Evolutionary conservation across 2,113 vertebrate species (phyloP).

Genomic region (Ifrita kowaldi): DNA sequence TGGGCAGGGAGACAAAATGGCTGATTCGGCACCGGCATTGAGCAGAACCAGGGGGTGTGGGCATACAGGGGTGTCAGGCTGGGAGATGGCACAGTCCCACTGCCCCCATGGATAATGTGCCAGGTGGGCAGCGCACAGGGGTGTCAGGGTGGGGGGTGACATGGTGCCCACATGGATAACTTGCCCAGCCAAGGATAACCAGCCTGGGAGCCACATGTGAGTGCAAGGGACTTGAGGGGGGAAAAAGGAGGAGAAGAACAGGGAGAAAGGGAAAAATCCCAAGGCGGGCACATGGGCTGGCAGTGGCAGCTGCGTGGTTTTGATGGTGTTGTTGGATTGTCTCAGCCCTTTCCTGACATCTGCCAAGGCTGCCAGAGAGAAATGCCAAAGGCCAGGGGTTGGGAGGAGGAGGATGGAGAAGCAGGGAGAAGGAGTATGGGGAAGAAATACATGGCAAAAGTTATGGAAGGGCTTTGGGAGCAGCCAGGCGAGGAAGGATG

Average conservation of each 20-base stretch:
- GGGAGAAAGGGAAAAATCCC: neutral
- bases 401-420: neutral
- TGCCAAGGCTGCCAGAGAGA: neutral
- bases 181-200: neutral
- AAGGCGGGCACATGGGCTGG: neutral
- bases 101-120: neutral
- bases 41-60: neutral
- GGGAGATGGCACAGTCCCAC: neutral
- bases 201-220: accelerated
- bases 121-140: neutral
- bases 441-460: neutral
- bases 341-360: neutral
- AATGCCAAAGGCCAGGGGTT: neutral
- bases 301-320: neutral
- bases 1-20: slow-evolving; percentile 66
- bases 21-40: neutral
- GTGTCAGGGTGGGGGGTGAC: neutral
- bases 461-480: neutral
- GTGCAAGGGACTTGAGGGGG: neutral
- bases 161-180: neutral
- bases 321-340: neutral
- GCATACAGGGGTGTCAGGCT: accelerated
- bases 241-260: neutral
- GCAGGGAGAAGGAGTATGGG: neutral
- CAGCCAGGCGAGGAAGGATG: neutral